Percentiles rank a stretch among this genome's conserved stretches.
Conservation (phyloP, 2,797 vertebrate genomes). For the Notolabrus celidotus region DNA sequence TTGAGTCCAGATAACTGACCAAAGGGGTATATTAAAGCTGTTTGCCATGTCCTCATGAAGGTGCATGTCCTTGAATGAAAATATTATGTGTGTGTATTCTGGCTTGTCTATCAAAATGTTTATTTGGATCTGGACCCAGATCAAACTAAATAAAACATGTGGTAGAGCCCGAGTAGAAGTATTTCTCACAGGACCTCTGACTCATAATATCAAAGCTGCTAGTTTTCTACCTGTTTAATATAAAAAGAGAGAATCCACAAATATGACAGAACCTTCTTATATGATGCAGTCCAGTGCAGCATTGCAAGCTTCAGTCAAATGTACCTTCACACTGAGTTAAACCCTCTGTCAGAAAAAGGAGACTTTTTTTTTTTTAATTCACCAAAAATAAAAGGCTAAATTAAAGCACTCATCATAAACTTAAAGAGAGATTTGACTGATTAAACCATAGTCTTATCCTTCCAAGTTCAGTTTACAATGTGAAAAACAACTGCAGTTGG, state of each 20-base stretch:
- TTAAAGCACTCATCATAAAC: not conserved
- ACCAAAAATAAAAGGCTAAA: too few relatives aligned
- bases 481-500: slow-evolving; percentile 1
- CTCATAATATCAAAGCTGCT: not conserved
- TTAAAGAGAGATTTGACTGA: not conserved
- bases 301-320: too few relatives aligned
- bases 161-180: not conserved
- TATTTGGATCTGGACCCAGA: not conserved
- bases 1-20: too few relatives aligned
- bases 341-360: too few relatives aligned
- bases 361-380: too few relatives aligned
- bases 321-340: too few relatives aligned
- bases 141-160: not conserved
- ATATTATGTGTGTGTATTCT: not conserved
- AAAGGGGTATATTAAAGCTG: not conserved
- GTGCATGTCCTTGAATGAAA: not conserved
- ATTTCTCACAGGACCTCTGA: not conserved
- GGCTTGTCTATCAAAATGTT: not conserved
- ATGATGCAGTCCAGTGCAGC: too few relatives aligned
- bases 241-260: not conserved
- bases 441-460: not conserved
- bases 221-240: not conserved
- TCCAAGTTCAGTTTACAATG: not conserved
- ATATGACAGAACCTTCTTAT: too few relatives aligned
- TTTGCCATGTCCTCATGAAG: not conserved